A percentile compares a stretch with the other conserved stretches of the same genome.
These are phyloP conservation scores for Deilephila porcellus DNA, from an alignment of 2,888 invertebrate genomes.

Conservation along the genomic window DNA sequence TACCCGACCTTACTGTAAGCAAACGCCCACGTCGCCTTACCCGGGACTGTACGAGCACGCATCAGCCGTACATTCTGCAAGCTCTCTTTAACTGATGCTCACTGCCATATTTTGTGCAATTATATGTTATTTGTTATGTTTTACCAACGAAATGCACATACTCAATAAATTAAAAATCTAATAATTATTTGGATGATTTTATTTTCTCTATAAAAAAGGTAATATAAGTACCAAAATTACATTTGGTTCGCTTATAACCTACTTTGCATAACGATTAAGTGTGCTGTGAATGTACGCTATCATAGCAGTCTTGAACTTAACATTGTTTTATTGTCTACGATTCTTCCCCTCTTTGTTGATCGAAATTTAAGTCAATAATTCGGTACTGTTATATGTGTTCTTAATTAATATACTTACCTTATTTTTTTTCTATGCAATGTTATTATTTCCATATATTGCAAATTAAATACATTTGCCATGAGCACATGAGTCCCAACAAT, in stretches of 20 bases:
- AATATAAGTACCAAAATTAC: neutral
- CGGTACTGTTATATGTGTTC: no score
- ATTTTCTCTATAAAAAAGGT: neutral
- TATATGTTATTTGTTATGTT: conserved; percentile 61
- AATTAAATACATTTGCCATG: no score
- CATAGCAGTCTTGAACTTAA: no score
- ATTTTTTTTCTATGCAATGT: no score
- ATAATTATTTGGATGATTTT: neutral
- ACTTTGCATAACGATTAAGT: no score
- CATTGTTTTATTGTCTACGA: no score
- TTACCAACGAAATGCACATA: conserved; percentile 48
- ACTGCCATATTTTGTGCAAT: conserved; percentile 71
- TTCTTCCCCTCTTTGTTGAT: no score
- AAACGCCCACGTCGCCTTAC: conserved; percentile 27
- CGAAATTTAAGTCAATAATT: no score
- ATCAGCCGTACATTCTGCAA: conserved; percentile 34
- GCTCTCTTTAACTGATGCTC: conserved; percentile 50
- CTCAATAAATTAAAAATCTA: conserved; percentile 35
- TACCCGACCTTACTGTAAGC: neutral
- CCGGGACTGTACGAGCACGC: conserved; percentile 30
- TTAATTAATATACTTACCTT: no score
- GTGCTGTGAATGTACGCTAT: no score
- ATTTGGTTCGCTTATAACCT: no score
- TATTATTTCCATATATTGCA: neutral
- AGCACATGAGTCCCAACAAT: no score